Percentiles rank a stretch among this genome's conserved stretches.
These are phyloP conservation scores for Synaphobranchus kaupii DNA, from an alignment of 2,797 vertebrate genomes.

Conservation along the genomic window DNA sequence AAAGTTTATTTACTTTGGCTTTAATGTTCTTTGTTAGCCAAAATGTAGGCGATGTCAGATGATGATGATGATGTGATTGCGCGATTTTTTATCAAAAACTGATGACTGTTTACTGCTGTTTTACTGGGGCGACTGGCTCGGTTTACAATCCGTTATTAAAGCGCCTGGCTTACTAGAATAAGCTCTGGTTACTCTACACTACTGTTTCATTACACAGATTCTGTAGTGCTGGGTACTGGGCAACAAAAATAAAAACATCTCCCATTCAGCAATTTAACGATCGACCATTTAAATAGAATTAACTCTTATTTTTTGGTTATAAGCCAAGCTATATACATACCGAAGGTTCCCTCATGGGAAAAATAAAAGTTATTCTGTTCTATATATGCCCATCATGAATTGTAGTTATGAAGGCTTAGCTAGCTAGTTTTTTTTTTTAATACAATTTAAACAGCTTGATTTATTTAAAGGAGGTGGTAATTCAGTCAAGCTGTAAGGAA, in stretches of 20 bases:
- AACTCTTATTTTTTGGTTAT: too few species aligned
- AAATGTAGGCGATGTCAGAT: background rate
- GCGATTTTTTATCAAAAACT: conserved; percentile 50
- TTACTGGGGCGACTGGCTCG: conserved; percentile 18
- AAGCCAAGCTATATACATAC: too few species aligned
- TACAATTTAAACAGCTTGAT: background rate
- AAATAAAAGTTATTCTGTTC: too few species aligned
- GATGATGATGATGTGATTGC: conserved; percentile 2
- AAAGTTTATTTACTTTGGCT: conserved; percentile 10
- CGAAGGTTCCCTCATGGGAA: too few species aligned
- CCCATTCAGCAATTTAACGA: background rate
- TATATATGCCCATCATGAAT: background rate
- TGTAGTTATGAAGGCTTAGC: background rate
- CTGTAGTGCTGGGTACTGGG: background rate
- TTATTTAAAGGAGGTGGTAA: background rate
- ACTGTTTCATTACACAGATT: background rate
- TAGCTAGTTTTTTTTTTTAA: background rate
- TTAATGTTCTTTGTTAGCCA: conserved; percentile 11
- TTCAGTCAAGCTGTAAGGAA: background rate
- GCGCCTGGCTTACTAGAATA: background rate
- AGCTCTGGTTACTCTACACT: background rate
- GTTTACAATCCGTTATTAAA: conserved; percentile 5
- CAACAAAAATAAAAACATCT: background rate
- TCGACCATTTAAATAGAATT: too few species aligned
- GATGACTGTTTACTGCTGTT: conserved; percentile 29